Percentiles rank a stretch among this genome's conserved stretches.
These are phyloP conservation scores for Saccopteryx leptura DNA, from an alignment of 2,113 vertebrate genomes.

Conservation along the genomic window DNA sequence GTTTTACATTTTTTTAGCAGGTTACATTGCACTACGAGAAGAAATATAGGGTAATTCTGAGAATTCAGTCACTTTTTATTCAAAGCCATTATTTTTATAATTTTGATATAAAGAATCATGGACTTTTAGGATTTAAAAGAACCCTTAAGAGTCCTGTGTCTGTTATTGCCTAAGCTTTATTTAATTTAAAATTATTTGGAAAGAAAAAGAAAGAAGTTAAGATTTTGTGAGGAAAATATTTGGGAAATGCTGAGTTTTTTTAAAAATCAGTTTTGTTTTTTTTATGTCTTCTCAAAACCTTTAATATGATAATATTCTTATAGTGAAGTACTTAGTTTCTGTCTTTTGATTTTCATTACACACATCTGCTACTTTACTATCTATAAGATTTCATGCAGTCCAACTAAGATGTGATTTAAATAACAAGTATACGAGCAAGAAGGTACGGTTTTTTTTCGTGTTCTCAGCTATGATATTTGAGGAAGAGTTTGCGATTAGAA, in stretches of 20 bases:
- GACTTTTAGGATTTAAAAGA: neutral
- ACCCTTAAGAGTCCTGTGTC: neutral
- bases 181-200: neutral
- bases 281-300: neutral
- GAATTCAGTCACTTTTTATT: neutral
- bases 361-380: constrained; percentile 66
- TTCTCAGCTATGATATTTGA: constrained; percentile 59
- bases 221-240: neutral
- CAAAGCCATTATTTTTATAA: constrained; percentile 26
- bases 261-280: neutral
- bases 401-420: constrained; percentile 61
- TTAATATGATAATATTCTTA: neutral
- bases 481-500: constrained; percentile 46
- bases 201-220: constrained; percentile 14
- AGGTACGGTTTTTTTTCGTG: neutral
- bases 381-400: constrained; percentile 27
- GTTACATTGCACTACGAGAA: neutral
- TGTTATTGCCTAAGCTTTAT: neutral
- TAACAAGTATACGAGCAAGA: constrained; percentile 55
- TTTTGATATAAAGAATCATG: neutral
- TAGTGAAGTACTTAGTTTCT: constrained; percentile 1
- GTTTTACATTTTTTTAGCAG: neutral
- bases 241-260: neutral
- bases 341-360: constrained; percentile 54
- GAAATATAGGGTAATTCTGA: neutral